Conservation (phyloP, 1,140 invertebrate genomes). For the Anoplophora glabripennis region DNA sequence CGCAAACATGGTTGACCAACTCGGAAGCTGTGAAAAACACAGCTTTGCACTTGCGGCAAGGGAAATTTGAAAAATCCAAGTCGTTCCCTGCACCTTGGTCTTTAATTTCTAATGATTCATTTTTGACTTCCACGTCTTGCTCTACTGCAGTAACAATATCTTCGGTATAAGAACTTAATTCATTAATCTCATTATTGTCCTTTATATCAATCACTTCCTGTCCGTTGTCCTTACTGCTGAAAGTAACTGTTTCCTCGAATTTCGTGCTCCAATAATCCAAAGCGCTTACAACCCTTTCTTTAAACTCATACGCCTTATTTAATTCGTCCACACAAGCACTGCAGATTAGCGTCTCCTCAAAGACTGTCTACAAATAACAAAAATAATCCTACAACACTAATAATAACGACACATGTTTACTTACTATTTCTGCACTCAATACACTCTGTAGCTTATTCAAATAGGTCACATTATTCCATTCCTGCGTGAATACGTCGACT, state of each 20-base stretch:
- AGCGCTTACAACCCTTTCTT: background rate
- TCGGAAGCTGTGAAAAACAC: background rate
- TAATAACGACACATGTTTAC: no score
- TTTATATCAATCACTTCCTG: no score
- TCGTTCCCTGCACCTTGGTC: background rate
- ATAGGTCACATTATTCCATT: background rate
- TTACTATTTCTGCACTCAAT: no score
- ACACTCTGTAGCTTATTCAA: background rate
- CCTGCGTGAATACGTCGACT: background rate
- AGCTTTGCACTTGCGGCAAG: background rate
- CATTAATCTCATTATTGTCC: no score
- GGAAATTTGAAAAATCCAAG: background rate
- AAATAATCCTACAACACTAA: no score
- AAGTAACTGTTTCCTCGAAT: no score
- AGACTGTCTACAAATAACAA: background rate
- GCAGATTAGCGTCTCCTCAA: conserved; percentile 5
- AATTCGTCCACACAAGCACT: background rate
- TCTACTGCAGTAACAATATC: no score
- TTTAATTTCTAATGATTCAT: background rate
- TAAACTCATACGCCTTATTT: conserved; percentile 4
- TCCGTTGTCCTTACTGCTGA: no score
- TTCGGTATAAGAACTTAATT: no score
- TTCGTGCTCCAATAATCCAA: background rate
- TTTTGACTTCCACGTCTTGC: no score
- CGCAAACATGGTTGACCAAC: conserved; percentile 1